Evolutionary conservation across 2,888 invertebrate species (phyloP), one percentile per base, ranked within the genome.

Genomic region (Onthophagus sagittarius): DNA sequence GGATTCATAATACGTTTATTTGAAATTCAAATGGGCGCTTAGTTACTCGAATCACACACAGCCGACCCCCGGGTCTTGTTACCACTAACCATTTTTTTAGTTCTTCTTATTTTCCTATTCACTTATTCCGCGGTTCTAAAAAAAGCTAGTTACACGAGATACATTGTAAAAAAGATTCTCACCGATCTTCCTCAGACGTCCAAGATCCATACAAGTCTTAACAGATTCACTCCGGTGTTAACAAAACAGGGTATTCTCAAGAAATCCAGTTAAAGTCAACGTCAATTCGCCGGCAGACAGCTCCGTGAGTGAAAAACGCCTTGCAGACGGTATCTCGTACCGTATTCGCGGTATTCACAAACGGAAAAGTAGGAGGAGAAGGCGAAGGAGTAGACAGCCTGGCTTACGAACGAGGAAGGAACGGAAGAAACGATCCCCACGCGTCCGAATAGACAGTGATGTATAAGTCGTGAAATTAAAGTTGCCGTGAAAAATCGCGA

Each of bases 281-380:
- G 67, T 67, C 67, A 67, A 67, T 67, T 67, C 67, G 67, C 67
- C 67, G 67, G 32, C 67, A 67, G 67, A 67, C 67, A 67, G 67
- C 13, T 64, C 5, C 64, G 15, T 7, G 23, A n/a, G 15, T 53
- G 23, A 31, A 67, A 32, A n/a, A 67, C 67, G n/a, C 31, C 31
- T 67, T n/a, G 32, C 15, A n/a, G 67, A 67, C 23, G 9, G 31
- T 32, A 32, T 67, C 67, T 67, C 32, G 31, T 67, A 23, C 23
- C 67, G 67, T 23, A n/a, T n/a, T 2, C 31, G 64, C 32, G 67
- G 67, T 67, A 67, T 67, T 67, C 67, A 23, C 23, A 53, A 53
- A 53, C 39, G 39, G 39, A 1, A 53, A 53, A 53, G 39, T 23
- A 23, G 23, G n/a, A n/a, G n/a, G 33, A 33, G 33, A 33, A 33